These are phyloP conservation scores for Zaprionus lachaisei DNA, from an alignment of 1,140 invertebrate genomes.

Conservation along the genomic window DNA sequence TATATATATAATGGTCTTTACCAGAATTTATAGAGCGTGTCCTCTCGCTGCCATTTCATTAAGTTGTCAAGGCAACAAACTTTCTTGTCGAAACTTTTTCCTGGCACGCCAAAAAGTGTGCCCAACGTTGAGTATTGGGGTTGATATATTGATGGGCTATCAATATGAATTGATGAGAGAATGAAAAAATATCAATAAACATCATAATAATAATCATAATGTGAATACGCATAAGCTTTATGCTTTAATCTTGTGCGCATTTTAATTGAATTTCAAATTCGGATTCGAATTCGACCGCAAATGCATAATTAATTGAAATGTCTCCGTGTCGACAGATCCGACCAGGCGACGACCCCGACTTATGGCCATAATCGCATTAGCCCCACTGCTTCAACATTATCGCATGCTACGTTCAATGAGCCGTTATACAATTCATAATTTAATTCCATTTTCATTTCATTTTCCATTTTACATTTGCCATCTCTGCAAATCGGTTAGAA, in stretches of 20 bases:
- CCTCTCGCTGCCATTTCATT: slow-evolving; percentile 63
- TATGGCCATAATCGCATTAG: slow-evolving; percentile 68
- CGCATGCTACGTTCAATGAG: slow-evolving; percentile 50
- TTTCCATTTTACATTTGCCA: slow-evolving; percentile 10
- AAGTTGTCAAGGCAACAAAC: slow-evolving; percentile 61
- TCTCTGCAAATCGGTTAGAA: slow-evolving; percentile 41
- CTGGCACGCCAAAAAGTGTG: slow-evolving; percentile 32
- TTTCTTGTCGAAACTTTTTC: slow-evolving; percentile 55
- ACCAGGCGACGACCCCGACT: slow-evolving; percentile 25
- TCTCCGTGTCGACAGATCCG: slow-evolving; percentile 22
- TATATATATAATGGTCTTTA: not conserved
- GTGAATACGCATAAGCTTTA: slow-evolving; percentile 39
- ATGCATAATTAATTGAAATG: slow-evolving; percentile 76
- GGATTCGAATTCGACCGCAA: slow-evolving; percentile 52
- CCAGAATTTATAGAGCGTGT: slow-evolving; percentile 15
- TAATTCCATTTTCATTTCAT: slow-evolving; percentile 46
- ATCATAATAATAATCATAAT: slow-evolving; percentile 30
- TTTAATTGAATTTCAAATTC: slow-evolving; percentile 71
- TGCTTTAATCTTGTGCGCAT: slow-evolving; percentile 58
- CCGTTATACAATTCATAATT: slow-evolving; percentile 56
- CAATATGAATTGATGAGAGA: slow-evolving; percentile 57
- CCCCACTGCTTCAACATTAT: slow-evolving; percentile 23
- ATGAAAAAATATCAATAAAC: slow-evolving; percentile 34
- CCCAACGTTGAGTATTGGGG: slow-evolving; percentile 17
- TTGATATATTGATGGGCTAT: slow-evolving; percentile 61